A percentile compares a stretch with the other conserved stretches of the same genome.
Conservation (phyloP, 2,888 invertebrate species). For the Lasioglossum pauxillum region DNA sequence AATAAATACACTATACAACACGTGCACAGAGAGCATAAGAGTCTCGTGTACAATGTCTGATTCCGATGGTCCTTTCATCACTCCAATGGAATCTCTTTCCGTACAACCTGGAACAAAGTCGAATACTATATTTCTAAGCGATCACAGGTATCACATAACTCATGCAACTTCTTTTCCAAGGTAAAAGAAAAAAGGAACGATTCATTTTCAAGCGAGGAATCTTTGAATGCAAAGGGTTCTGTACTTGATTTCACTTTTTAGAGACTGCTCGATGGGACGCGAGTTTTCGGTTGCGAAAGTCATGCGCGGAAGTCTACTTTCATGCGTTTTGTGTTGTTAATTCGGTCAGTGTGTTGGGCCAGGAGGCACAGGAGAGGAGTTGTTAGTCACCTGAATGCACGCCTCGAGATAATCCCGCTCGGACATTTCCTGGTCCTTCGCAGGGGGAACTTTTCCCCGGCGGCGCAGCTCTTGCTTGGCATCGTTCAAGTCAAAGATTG, state of each 20-base stretch:
- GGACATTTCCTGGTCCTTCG: slow-evolving; percentile 92
- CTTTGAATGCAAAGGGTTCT: background rate
- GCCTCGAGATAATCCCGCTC: slow-evolving; percentile 93
- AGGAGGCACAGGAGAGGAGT: slow-evolving; percentile 48
- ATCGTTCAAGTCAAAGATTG: slow-evolving; percentile 94
- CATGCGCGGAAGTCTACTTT: slow-evolving; percentile 63
- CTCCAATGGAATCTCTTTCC: slow-evolving; percentile 90
- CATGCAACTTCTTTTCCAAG: background rate
- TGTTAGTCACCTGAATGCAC: slow-evolving; percentile 91
- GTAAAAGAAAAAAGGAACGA: slow-evolving; percentile 2
- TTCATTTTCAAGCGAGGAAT: background rate
- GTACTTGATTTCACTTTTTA: slow-evolving; percentile 7
- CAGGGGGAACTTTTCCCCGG: slow-evolving; percentile 93
- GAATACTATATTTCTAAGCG: background rate
- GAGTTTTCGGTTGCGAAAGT: slow-evolving; percentile 48
- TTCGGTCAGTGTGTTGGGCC: slow-evolving; percentile 65
- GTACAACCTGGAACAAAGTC: slow-evolving; percentile 88
- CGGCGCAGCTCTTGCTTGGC: slow-evolving; percentile 94
- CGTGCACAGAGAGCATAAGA: slow-evolving; percentile 10
- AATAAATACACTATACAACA: slow-evolving; percentile 63
- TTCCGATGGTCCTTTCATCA: slow-evolving; percentile 78
- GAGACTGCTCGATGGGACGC: background rate
- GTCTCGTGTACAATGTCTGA: slow-evolving; percentile 15
- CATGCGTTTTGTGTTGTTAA: slow-evolving; percentile 64
- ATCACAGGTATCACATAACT: background rate